Base-by-base conservation (phyloP, 2,888 invertebrate species). In the Yponomeuta malinellus region DNA sequence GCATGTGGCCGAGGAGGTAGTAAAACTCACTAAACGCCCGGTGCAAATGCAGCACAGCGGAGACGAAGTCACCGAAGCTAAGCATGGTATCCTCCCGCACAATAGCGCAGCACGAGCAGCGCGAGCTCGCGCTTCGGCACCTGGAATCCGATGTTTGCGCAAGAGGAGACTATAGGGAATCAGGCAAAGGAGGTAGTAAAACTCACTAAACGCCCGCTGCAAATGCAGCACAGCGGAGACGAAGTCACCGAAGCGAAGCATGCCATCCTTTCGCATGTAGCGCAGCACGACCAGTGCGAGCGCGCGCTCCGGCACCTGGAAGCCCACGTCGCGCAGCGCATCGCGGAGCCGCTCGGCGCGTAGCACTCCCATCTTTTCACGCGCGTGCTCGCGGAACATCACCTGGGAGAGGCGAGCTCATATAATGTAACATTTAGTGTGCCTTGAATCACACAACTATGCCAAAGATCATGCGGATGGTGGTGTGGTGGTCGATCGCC, bases 81-180 rank as follows among this genome's bases (percentile, higher is more conserved):
- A 98, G 92, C 71, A 97, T 98, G 63, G 98, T 98, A 83, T 98
- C 98, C 84, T 98, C 98, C 75, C 98, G 93, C 96, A 98, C 98
- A 23, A 79, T 97, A 98, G 74, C 97, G 93, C 74, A 98, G 93
- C 73, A 97, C 95, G 10, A 98, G 92, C 69, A 97, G 94, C 10
- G 96, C 95, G 81, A 33, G 5, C 33, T 33, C 33, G 33, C 3
- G 2, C 33, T 96, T 33, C 3, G 23, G 23, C 23, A 33, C 33
- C 33, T 33, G 5, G 33, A 33, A 33, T 33, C 33, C 33, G 2
- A 33, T 5, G 33, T 33, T 23, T 5, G 33, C 5, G 33, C 33
- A 33, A 33, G 3, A 4, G 33, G 33, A 33, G 33, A 33, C 33
- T 33, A 33, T 5, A 33, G 5, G 33, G 33, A 33, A 33, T 33